Conservation (phyloP, 2,797 vertebrate genomes). For the Mus spretus region DNA sequence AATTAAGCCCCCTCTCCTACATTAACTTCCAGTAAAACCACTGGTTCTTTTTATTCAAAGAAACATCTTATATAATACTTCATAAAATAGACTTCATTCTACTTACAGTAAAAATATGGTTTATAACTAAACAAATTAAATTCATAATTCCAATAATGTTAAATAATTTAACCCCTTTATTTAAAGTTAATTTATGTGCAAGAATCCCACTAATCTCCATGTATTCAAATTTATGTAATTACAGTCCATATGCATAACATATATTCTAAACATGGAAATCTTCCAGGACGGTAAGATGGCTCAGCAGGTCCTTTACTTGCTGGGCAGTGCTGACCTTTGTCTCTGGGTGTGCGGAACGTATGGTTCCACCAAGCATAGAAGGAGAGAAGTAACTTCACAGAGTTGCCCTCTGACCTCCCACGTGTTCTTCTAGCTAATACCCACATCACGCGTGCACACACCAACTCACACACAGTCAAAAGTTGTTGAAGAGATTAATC, state of each 20-base stretch:
- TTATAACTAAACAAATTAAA: slow-evolving; percentile 65
- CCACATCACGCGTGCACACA: background rate
- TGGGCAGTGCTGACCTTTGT: background rate
- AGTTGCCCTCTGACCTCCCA: background rate
- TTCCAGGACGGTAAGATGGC: background rate
- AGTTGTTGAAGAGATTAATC: background rate
- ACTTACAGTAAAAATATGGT: slow-evolving; percentile 25
- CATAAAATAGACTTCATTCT: slow-evolving; percentile 8
- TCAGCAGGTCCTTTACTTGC: background rate
- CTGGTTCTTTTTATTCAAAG: slow-evolving; percentile 59
- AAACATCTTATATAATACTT: slow-evolving; percentile 11
- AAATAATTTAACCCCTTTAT: slow-evolving; percentile 64
- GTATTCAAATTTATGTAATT: slow-evolving; percentile 16
- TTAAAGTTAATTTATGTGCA: slow-evolving; percentile 62
- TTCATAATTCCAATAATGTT: slow-evolving; percentile 30
- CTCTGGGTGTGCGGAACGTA: background rate
- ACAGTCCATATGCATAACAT: slow-evolving; percentile 6
- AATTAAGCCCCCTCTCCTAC: slow-evolving; percentile 25
- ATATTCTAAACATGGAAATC: slow-evolving; percentile 47
- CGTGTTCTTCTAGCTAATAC: background rate
- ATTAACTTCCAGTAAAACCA: slow-evolving; percentile 37
- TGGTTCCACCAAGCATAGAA: background rate
- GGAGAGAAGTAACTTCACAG: background rate
- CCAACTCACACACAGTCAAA: background rate
- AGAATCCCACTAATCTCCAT: background rate